Percentiles rank a stretch among this genome's conserved stretches.
Evolutionary conservation across 2,797 vertebrate species (phyloP).

Genomic region (Chaunax sp.): DNA sequence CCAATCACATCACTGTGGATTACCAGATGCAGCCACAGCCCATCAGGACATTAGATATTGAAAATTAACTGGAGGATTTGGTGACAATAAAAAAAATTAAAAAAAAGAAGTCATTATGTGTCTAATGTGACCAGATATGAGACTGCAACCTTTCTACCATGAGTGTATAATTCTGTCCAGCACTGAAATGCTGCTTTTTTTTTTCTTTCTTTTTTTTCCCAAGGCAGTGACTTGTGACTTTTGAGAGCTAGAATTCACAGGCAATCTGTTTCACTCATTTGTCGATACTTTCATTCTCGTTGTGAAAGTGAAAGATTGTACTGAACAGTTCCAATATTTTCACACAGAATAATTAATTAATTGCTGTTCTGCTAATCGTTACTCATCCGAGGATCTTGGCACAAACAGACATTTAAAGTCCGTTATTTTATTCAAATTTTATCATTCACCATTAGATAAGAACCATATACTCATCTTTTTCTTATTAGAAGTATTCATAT

Average conservation of each 20-base stretch:
- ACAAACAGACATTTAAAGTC: slow-evolving; percentile 5
- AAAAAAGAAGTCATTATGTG: slow-evolving; percentile 37
- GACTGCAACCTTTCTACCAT: slow-evolving; percentile 1
- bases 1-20: slow-evolving; percentile 82
- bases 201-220: neutral
- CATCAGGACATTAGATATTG: slow-evolving; percentile 78
- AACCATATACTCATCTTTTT: neutral
- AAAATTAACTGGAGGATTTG: slow-evolving; percentile 76
- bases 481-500: slow-evolving; percentile 20
- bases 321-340: slow-evolving; percentile 46
- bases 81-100: slow-evolving; percentile 56
- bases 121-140: slow-evolving; percentile 30
- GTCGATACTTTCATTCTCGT: slow-evolving; percentile 53
- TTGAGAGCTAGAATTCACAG: slow-evolving; percentile 62
- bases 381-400: slow-evolving; percentile 18
- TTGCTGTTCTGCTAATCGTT: slow-evolving; percentile 21
- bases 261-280: slow-evolving; percentile 67
- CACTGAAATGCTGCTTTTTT: slow-evolving; percentile 23
- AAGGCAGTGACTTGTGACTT: slow-evolving; percentile 49
- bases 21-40: slow-evolving; percentile 67
- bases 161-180: neutral
- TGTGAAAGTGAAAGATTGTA: slow-evolving; percentile 58
- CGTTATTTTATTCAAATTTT: neutral
- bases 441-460: neutral
- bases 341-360: slow-evolving; percentile 60